Evolutionary conservation across 2,113 vertebrate species (phyloP).

Genomic region (Upupa epops): DNA sequence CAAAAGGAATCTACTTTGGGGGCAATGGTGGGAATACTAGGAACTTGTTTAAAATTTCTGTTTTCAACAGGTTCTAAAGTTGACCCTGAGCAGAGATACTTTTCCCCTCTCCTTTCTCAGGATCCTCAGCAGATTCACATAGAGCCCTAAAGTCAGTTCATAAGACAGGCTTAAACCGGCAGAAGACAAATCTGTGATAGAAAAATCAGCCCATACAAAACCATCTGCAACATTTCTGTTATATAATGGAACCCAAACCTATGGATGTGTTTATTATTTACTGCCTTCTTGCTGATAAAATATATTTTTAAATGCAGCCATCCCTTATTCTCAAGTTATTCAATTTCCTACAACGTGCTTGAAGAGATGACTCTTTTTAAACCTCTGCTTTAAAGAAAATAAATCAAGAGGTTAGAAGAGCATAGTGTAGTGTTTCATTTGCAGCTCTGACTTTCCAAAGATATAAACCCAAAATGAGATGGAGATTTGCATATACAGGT

Average conservation of each 20-base stretch:
- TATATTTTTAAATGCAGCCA: not conserved
- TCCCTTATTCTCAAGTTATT: not conserved
- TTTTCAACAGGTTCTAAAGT: constrained; percentile 30
- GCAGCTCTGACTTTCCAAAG: not conserved
- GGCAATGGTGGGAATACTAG: constrained; percentile 40
- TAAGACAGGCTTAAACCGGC: not conserved
- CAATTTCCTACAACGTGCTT: not conserved
- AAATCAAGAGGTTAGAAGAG: not conserved
- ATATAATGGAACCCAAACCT: not conserved
- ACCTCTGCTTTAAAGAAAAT: not conserved
- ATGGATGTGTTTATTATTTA: not conserved
- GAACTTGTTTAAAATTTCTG: not conserved
- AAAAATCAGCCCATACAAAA: not conserved
- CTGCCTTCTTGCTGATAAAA: not conserved
- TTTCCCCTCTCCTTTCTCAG: constrained; percentile 20
- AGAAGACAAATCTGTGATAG: not conserved
- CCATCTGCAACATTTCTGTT: not conserved
- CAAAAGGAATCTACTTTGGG: constrained; percentile 37
- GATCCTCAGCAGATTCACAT: constrained; percentile 33
- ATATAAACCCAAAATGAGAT: not conserved
- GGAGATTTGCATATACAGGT: not conserved
- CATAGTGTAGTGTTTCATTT: not conserved
- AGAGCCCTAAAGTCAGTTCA: constrained; percentile 34
- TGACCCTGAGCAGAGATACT: constrained; percentile 20
- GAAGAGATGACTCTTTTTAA: not conserved